Base-by-base conservation (phyloP, 2,888 invertebrate species). In the Cheilosia urbana region DNA sequence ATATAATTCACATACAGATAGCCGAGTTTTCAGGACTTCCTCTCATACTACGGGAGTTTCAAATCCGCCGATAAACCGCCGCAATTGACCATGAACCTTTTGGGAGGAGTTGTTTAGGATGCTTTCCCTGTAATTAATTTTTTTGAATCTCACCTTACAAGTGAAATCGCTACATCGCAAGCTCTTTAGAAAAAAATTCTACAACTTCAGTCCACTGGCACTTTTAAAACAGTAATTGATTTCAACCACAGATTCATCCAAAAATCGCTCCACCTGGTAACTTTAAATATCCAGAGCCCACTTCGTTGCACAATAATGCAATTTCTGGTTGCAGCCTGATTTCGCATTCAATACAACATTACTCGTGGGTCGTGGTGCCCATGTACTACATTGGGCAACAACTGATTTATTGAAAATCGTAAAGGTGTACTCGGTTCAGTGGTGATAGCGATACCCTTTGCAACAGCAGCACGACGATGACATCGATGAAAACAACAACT, bases 391-490 rank as follows among this genome's bases (percentile, higher is more conserved):
- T 79, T 71, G 65, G 58, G 24, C 49, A 49, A 42, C 40, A 51
- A 47, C 45, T 51, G 79, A 66, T 73, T 72, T 72, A 72, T 72
- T 79, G 66, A 60, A 78, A 69, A 58, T 34, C 58, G 42, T 30
- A 62, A 37, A 15, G 15, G 27, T 49, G 19, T 21, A 17, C 1
- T 30, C 2, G 62, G 15, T 49, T 21, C 6, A 3, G 17, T 15
- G 62, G 9, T 49, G n/a, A 58, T 15, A 15, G 30, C 30, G 30
- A 30, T 9, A 9, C 30, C 40, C 42, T 58, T 71, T 58, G 65
- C 71, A 72, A 27, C 34, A 58, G 40, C 58, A 51, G 11, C 40
- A 42, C n/a, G 19, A 21, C 5, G 30, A 27, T 40, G 58, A 57
- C 49, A 76, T 5, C 27, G 2, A 13, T 27, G 11, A 27, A 17